Evolutionary conservation across 2,113 vertebrate genomes (phyloP).

Genomic region (Etheostoma cragini): DNA sequence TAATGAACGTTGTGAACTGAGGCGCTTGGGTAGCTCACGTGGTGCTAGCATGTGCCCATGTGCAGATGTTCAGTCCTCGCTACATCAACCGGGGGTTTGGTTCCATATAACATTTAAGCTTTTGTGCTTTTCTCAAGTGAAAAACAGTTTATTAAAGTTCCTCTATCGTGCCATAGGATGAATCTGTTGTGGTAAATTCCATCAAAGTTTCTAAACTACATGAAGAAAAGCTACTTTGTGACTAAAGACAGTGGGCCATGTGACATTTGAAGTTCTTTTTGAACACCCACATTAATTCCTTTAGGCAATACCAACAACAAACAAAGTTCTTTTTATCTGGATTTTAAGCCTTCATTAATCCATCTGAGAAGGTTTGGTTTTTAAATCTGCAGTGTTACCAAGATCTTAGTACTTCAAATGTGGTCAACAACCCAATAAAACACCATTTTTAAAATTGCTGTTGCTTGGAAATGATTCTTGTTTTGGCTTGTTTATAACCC

Average conservation of each 20-base stretch:
- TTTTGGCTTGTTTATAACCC: not conserved
- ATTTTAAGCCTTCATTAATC: too few species aligned
- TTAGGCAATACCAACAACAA: not conserved
- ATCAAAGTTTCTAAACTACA: not conserved
- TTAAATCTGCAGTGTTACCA: not conserved
- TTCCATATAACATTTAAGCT: too few species aligned
- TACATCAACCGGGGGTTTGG: too few species aligned
- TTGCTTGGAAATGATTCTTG: not conserved
- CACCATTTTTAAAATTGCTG: not conserved
- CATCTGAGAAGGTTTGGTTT: not conserved
- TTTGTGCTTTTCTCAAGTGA: not conserved
- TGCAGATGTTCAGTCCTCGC: too few species aligned
- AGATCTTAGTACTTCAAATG: not conserved
- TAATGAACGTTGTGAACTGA: too few species aligned
- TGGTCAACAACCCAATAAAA: not conserved
- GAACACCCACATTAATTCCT: slow-evolving; percentile 12
- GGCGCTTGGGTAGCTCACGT: too few species aligned
- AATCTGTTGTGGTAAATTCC: not conserved
- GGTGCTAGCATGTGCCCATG: too few species aligned
- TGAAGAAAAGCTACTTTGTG: slow-evolving; percentile 23
- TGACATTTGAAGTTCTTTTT: slow-evolving; percentile 33
- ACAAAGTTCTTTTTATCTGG: not conserved
- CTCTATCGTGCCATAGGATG: not conserved
- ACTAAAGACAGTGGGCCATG: slow-evolving; percentile 15
- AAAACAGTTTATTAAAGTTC: not conserved